Base-by-base conservation (phyloP, 2,797 vertebrate genomes). In the Xenentodon cancila region DNA sequence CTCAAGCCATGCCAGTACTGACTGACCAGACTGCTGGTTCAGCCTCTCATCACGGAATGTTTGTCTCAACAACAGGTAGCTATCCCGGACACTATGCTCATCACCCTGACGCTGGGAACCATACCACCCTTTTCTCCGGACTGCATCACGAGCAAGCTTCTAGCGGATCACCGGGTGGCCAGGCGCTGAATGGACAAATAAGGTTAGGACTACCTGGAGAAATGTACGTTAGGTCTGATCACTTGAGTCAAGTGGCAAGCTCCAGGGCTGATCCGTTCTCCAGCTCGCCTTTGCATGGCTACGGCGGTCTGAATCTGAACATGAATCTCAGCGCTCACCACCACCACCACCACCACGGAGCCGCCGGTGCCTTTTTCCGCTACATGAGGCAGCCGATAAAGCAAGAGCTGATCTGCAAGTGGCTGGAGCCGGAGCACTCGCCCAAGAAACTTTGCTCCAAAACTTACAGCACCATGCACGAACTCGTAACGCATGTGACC, bases 11-110 rank as follows among this genome's bases (percentile, higher is more conserved):
- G 94, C 93, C 96, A 77, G 94, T 93, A 72, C 93, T 95, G 90
- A 94, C 92, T 71, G 94, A 94, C 86, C 94, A 94, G 91, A 91
- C 91, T 89, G 88, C 94, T 62, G 89, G 92, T 92, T 89, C 94
- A 91, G 82, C 90, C 91, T 96, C 97, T 98, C 95, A 99, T 86
- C 95, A 94, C 91, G 94, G 95, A 94, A 93, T 98, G 93, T 99
- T 99, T 98, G 94, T 99, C 92, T 97, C 96, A 92, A 97, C 96
- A 96, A 97, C 98, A 98, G 97, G 98, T 98, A 97, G 96, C 97
- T 97, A 95, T 89, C 94, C 95, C 64, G 96, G 95, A 95, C 94
- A 95, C 90, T 95, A 95, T 91, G 95, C 94, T 89, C 96, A 96
- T 87, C 94, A 95, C 90, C 92, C 96, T 73, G 95, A 97, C 83